phyloP scores from a whole-genome alignment of 35 echinoderm and acorn worm species.

The Stichopus chloronotus region DNA sequence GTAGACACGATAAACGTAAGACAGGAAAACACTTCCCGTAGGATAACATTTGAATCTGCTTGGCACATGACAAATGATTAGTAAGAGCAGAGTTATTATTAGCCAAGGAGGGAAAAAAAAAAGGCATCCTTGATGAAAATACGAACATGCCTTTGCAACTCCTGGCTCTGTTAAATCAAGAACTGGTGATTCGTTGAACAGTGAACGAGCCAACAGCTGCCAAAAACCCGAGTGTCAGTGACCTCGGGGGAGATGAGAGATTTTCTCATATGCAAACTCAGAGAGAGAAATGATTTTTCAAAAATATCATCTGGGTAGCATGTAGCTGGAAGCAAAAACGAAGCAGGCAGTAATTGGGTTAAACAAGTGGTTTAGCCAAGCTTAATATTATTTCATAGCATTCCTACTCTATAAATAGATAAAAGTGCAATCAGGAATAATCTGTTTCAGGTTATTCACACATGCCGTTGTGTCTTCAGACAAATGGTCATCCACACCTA shows the following conservation, averaged over 20 bases:
- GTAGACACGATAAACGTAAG: no score
- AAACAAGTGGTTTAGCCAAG: slow-evolving; percentile 1
- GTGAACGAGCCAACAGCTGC: background rate
- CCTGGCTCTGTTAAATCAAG: background rate
- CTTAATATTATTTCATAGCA: background rate
- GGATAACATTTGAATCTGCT: no score
- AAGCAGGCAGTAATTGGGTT: background rate
- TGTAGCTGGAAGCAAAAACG: background rate
- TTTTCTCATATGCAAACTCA: background rate
- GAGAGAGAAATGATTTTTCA: no score
- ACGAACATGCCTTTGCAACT: background rate
- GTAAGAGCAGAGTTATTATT: background rate
- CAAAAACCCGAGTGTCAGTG: background rate
- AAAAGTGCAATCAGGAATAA: background rate
- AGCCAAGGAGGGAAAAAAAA: background rate
- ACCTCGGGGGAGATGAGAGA: background rate
- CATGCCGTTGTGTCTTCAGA: background rate
- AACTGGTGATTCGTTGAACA: background rate
- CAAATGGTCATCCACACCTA: no score
- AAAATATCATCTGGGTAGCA: no score
- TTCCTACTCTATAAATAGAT: background rate
- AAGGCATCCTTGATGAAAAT: background rate
- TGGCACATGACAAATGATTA: no score
- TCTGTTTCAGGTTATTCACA: background rate
- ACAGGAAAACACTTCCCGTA: no score